Conservation (phyloP, 2,113 vertebrate genomes). For the Peromyscus californicus region DNA sequence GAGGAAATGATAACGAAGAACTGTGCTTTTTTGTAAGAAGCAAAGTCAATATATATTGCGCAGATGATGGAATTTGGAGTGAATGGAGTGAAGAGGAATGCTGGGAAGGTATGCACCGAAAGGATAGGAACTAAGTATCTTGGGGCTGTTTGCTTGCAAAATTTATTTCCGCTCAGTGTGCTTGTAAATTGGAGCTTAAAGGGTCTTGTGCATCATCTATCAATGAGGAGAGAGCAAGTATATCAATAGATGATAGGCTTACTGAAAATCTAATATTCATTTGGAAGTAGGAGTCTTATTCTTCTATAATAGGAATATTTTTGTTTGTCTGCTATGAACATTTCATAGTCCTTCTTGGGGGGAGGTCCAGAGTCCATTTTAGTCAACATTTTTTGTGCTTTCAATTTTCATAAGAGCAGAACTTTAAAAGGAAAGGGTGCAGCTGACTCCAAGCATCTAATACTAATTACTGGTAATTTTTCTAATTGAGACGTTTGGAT, state of each 20-base stretch:
- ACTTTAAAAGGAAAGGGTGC: conserved; percentile 9
- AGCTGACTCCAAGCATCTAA: not conserved
- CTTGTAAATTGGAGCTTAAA: conserved; percentile 24
- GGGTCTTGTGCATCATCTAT: not conserved
- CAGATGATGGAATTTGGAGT: conserved; percentile 89
- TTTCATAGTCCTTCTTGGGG: not conserved
- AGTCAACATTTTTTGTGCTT: conserved; percentile 46
- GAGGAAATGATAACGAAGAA: conserved; percentile 72
- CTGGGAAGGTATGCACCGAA: conserved; percentile 84
- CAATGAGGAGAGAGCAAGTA: conserved; percentile 27
- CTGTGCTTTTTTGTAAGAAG: conserved; percentile 86
- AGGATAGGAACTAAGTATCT: not conserved
- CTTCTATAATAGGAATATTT: not conserved
- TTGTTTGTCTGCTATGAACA: conserved; percentile 4
- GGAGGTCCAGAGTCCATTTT: not conserved
- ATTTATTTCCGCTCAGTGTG: conserved; percentile 24
- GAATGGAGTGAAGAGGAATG: conserved; percentile 86
- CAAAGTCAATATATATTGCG: conserved; percentile 86
- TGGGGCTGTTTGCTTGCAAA: not conserved
- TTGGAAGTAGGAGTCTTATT: not conserved
- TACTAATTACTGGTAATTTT: not conserved
- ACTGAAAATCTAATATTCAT: conserved; percentile 2
- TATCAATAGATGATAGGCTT: not conserved
- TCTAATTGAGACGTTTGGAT: conserved; percentile 1
- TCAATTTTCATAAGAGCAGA: conserved; percentile 37